Conservation (phyloP, 2,797 vertebrate species). For the Eospalax fontanierii region DNA sequence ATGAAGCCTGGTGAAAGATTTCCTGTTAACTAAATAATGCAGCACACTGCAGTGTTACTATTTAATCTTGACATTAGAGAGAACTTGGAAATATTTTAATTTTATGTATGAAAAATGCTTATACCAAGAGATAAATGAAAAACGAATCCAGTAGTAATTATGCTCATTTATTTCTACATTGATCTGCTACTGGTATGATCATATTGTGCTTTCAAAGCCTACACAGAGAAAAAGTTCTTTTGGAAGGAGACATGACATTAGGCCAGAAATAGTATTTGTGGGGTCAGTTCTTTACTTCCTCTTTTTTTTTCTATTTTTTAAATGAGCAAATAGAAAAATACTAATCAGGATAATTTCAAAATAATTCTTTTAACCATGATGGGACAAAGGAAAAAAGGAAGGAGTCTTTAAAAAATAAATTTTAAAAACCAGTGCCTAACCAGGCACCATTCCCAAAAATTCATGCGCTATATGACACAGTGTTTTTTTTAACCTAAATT, state of each 20-base stretch:
- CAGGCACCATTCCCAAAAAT: neutral
- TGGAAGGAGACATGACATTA: neutral
- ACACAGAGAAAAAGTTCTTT: neutral
- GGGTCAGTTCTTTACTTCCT: neutral
- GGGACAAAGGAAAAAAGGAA: neutral
- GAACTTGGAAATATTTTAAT: neutral
- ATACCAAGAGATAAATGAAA: neutral
- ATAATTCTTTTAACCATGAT: neutral
- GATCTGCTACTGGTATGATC: neutral
- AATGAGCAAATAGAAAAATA: constrained; percentile 5
- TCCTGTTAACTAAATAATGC: neutral
- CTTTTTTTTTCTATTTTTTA: constrained; percentile 31
- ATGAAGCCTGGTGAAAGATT: neutral
- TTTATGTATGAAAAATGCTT: constrained; percentile 4
- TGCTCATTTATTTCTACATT: neutral
- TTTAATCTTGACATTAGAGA: neutral
- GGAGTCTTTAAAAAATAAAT: neutral
- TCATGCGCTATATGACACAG: neutral
- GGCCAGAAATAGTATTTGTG: neutral
- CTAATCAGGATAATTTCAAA: constrained; percentile 38
- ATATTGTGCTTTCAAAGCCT: constrained; percentile 5
- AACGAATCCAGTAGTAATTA: neutral
- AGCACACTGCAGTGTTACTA: neutral
- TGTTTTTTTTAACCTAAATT: constrained; percentile 56
- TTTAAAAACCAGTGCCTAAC: neutral